Percentiles rank a stretch among this genome's conserved stretches.
Evolutionary conservation across 2,888 invertebrate genomes (phyloP).

Genomic region (Aproaerema taeniolella): DNA sequence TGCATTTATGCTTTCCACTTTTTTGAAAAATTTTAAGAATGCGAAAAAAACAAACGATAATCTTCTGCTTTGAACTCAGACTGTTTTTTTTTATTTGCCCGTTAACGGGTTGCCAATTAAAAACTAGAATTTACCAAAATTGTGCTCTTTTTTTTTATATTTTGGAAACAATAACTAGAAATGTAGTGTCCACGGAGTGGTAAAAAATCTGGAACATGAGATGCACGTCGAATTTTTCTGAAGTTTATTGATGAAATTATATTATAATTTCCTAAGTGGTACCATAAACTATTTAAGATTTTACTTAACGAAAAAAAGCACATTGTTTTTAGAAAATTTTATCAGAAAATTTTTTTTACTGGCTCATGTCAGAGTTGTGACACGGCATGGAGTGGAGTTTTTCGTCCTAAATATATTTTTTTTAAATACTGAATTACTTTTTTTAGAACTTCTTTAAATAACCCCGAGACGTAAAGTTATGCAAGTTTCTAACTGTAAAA

Average conservation of each 20-base stretch:
- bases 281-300: not conserved
- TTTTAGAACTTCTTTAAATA: not conserved
- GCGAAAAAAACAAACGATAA: not conserved
- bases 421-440: not conserved
- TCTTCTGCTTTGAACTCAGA: not conserved
- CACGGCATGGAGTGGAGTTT: not conserved
- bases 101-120: not conserved
- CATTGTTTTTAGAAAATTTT: not conserved
- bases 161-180: not conserved
- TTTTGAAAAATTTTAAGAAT: not conserved
- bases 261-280: not conserved
- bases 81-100: not conserved
- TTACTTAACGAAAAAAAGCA: not conserved
- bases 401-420: not conserved
- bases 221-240: not conserved
- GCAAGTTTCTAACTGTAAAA: not conserved
- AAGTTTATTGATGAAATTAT: not conserved
- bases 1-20: not conserved
- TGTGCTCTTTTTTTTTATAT: not conserved
- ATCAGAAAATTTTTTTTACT: not conserved
- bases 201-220: not conserved
- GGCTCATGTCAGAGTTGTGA: not conserved
- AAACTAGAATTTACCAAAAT: not conserved
- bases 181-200: not conserved
- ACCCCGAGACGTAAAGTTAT: not conserved